Conservation (phyloP, 2,113 vertebrate species). For the Hucho hucho region DNA sequence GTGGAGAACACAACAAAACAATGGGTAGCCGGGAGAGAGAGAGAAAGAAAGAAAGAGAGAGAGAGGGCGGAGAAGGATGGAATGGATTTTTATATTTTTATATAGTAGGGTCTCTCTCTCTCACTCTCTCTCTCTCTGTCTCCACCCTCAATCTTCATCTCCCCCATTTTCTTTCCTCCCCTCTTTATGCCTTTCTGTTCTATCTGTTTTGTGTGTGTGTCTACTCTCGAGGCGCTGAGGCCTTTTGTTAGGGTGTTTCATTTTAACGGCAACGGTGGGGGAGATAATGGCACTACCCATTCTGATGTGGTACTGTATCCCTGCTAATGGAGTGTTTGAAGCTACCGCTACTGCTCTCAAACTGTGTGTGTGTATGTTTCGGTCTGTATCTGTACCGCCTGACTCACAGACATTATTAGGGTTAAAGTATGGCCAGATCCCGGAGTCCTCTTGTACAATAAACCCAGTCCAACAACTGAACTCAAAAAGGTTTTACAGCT, state of each 20-base stretch:
- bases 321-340: slow-evolving; percentile 74
- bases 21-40: slow-evolving; percentile 59
- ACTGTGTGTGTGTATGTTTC: not conserved
- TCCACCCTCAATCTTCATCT: not conserved
- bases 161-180: slow-evolving; percentile 28
- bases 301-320: slow-evolving; percentile 70
- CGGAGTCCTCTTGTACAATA: not conserved
- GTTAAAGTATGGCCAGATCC: not conserved
- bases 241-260: slow-evolving; percentile 78
- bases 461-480: not conserved
- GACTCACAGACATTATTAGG: slow-evolving; percentile 4
- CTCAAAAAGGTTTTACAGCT: not conserved
- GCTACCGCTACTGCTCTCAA: slow-evolving; percentile 50
- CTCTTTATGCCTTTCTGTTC: slow-evolving; percentile 29
- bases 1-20: slow-evolving; percentile 90
- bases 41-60: too few species aligned
- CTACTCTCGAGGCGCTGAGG: slow-evolving; percentile 68
- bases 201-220: not conserved
- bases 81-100: too few species aligned
- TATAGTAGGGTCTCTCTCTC: too few species aligned
- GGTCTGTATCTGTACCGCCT: slow-evolving; percentile 12
- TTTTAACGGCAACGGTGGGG: slow-evolving; percentile 58
- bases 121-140: too few species aligned
- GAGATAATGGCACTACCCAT: slow-evolving; percentile 73
- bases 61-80: too few species aligned